A percentile compares a stretch with the other conserved stretches of the same genome.
phyloP scores from a whole-genome alignment of 2,797 vertebrate species.

The Aplochiton taeniatus region DNA sequence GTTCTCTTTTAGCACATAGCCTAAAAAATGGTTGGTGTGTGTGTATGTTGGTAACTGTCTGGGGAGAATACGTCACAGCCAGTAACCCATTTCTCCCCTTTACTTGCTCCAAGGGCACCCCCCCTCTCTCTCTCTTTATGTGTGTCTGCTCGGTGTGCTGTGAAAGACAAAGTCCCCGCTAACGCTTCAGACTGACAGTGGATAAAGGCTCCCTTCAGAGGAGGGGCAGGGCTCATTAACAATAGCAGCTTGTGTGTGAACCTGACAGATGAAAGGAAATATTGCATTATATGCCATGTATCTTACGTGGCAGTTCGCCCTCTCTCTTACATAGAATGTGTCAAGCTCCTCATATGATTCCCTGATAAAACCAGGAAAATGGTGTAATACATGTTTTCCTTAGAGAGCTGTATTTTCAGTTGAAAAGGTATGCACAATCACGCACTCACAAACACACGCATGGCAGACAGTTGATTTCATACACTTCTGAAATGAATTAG shows the following conservation, averaged over 20 bases:
- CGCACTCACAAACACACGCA: no score
- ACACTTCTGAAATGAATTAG: no score
- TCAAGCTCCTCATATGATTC: no score
- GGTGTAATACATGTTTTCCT: no score
- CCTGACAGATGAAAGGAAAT: neutral
- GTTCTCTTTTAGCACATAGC: neutral
- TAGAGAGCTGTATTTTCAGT: no score
- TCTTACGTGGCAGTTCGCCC: neutral
- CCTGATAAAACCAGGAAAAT: no score
- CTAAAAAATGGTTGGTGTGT: neutral
- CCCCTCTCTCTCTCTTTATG: constrained; percentile 1
- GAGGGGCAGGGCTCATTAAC: constrained; percentile 35
- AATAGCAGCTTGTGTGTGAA: constrained; percentile 21
- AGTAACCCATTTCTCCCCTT: constrained; percentile 1
- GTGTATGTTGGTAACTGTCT: neutral
- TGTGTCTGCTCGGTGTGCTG: constrained; percentile 41
- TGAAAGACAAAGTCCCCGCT: constrained; percentile 34
- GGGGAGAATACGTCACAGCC: constrained; percentile 13
- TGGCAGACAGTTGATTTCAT: no score
- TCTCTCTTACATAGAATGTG: constrained; percentile 16
- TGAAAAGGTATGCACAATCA: no score
- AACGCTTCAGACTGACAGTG: constrained; percentile 28
- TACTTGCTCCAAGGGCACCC: no score
- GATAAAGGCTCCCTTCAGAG: constrained; percentile 29
- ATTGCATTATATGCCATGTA: neutral